Evolutionary conservation across 1,140 invertebrate genomes (phyloP).

Genomic region (Matsumurasca onukii): DNA sequence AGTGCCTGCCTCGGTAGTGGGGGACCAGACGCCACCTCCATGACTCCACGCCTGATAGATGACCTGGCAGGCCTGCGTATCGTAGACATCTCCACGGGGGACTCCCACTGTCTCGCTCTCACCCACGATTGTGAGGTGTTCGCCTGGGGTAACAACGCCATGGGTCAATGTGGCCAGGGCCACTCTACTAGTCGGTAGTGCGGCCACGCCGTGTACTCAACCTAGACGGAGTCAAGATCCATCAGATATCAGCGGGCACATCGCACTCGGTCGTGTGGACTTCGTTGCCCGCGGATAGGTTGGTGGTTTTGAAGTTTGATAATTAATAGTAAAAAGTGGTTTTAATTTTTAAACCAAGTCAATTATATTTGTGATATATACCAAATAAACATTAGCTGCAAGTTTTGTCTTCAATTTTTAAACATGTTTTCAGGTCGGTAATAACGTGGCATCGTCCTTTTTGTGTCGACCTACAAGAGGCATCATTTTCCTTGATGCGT

Average conservation of each 20-base stretch:
- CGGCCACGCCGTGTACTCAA: constrained; percentile 62
- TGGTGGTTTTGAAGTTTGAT: constrained; percentile 20
- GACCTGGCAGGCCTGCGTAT: constrained; percentile 48
- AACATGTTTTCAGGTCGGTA: constrained; percentile 54
- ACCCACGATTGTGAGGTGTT: constrained; percentile 58
- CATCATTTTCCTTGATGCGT: constrained; percentile 58
- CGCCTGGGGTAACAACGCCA: constrained; percentile 70
- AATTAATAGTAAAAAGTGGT: not conserved
- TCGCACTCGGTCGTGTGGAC: constrained; percentile 70
- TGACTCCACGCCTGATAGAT: constrained; percentile 52
- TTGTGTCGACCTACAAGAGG: constrained; percentile 63
- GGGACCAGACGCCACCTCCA: constrained; percentile 55
- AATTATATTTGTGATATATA: no score
- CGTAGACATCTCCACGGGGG: constrained; percentile 56
- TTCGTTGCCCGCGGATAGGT: constrained; percentile 56
- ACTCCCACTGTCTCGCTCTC: constrained; percentile 61
- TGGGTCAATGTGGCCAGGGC: constrained; percentile 70
- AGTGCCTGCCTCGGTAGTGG: constrained; percentile 60
- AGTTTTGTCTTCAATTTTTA: no score
- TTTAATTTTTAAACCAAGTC: not conserved
- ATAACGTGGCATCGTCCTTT: constrained; percentile 60
- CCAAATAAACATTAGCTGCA: no score
- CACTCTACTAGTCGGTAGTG: constrained; percentile 62
- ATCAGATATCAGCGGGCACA: constrained; percentile 67
- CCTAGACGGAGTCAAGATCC: constrained; percentile 58